Percentiles rank a stretch among this genome's conserved stretches.
Evolutionary conservation across 2,797 vertebrate genomes (phyloP).

Genomic region (Hylomyscus alleni): DNA sequence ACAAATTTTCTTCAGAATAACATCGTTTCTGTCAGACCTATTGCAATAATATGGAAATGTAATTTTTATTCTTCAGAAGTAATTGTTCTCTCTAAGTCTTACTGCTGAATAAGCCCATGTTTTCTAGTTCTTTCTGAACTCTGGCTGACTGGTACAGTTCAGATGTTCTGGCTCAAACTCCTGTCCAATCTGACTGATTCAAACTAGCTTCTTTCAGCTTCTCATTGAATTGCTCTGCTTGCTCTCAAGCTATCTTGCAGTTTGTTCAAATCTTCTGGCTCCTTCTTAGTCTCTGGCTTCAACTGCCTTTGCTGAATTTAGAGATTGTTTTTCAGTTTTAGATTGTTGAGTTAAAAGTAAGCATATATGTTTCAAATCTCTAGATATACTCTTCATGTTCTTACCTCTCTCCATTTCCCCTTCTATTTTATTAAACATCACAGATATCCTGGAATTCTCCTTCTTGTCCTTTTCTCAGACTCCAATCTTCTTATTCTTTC

Average conservation of each 20-base stretch:
- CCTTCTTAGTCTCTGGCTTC: neutral
- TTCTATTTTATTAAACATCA: slow-evolving; percentile 45
- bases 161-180: neutral
- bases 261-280: neutral
- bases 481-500: slow-evolving; percentile 29
- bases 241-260: neutral
- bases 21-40: neutral
- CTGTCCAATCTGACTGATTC: neutral
- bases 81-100: neutral
- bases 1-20: neutral
- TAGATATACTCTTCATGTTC: slow-evolving; percentile 53
- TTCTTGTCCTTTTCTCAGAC: neutral
- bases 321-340: slow-evolving; percentile 38
- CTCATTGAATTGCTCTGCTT: neutral
- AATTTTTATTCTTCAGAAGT: neutral
- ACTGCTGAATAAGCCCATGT: neutral
- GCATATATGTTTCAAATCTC: neutral
- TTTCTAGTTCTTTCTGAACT: neutral
- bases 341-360: slow-evolving; percentile 13
- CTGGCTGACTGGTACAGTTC: no score
- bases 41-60: neutral
- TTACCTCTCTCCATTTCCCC: neutral
- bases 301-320: neutral
- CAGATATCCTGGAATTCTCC: neutral
- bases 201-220: neutral